Conservation (phyloP, 2,888 invertebrate species). For the Tuberolachnus salignus region DNA sequence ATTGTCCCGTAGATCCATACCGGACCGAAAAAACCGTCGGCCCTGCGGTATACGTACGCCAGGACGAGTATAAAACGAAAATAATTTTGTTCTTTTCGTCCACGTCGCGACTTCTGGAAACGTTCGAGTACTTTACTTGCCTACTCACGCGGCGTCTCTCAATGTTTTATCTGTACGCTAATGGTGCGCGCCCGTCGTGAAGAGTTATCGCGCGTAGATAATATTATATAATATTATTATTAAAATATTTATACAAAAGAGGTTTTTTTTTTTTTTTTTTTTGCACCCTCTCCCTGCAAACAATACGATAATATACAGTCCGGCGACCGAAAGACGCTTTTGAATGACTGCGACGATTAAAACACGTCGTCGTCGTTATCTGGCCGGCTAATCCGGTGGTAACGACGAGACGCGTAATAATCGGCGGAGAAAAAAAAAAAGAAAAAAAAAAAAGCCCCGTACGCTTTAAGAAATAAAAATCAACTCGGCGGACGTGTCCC, state of each 20-base stretch:
- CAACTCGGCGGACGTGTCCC: background rate
- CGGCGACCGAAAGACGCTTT: background rate
- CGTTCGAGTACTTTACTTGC: no score
- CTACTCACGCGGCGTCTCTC: no score
- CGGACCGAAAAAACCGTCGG: no score
- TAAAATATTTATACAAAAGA: background rate
- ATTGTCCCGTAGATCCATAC: no score
- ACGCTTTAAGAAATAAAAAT: slow-evolving; percentile 24
- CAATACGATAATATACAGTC: background rate
- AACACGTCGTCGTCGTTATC: background rate
- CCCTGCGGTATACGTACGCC: no score
- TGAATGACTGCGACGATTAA: slow-evolving; percentile 9
- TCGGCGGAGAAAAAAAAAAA: background rate
- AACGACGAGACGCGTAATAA: background rate
- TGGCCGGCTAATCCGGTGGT: background rate
- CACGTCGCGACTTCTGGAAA: no score
- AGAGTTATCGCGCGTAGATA: no score
- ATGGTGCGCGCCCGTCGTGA: no score
- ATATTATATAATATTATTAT: no score
- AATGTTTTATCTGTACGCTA: no score
- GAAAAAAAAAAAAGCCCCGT: background rate
- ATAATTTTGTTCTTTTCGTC: no score
- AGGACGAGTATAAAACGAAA: no score
- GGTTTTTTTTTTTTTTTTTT: background rate
- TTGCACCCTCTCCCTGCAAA: background rate